Evolutionary conservation across 2,888 invertebrate genomes (phyloP).

Genomic region (Drosophila phalerata): DNA sequence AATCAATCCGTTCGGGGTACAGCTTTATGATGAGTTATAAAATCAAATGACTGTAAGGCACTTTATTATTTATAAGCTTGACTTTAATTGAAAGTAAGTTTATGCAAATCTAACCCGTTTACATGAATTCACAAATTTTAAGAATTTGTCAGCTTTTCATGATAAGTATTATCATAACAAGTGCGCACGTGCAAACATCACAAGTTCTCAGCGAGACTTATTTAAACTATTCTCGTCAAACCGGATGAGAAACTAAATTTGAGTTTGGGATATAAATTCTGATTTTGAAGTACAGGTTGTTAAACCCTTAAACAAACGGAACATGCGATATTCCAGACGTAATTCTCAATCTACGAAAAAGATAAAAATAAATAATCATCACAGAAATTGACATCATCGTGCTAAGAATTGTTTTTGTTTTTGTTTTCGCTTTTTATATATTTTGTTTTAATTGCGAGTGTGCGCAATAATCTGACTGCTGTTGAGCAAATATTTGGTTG

Average conservation of each 20-base stretch:
- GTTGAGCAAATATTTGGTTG: conserved; percentile 49
- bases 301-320: conserved; percentile 51
- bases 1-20: conserved; percentile 17
- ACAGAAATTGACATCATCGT: conserved; percentile 61
- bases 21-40: conserved; percentile 33
- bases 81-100: conserved; percentile 33
- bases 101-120: conserved; percentile 34
- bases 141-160: not conserved
- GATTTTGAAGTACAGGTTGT: conserved; percentile 43
- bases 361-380: conserved; percentile 24
- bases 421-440: conserved; percentile 19
- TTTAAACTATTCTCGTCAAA: conserved; percentile 41
- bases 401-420: conserved; percentile 32
- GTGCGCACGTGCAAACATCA: conserved; percentile 28
- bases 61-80: conserved; percentile 29
- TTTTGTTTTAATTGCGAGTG: conserved; percentile 51
- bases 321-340: conserved; percentile 25
- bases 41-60: conserved; percentile 33
- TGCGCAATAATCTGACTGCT: conserved; percentile 44
- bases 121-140: not conserved
- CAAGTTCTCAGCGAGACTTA: conserved; percentile 2
- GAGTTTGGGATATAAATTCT: conserved; percentile 17
- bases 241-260: conserved; percentile 40
- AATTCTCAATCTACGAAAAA: conserved; percentile 8
- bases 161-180: conserved; percentile 5